phyloP scores from a whole-genome alignment of 2,113 vertebrate species.

The Chunga burmeisteri region DNA sequence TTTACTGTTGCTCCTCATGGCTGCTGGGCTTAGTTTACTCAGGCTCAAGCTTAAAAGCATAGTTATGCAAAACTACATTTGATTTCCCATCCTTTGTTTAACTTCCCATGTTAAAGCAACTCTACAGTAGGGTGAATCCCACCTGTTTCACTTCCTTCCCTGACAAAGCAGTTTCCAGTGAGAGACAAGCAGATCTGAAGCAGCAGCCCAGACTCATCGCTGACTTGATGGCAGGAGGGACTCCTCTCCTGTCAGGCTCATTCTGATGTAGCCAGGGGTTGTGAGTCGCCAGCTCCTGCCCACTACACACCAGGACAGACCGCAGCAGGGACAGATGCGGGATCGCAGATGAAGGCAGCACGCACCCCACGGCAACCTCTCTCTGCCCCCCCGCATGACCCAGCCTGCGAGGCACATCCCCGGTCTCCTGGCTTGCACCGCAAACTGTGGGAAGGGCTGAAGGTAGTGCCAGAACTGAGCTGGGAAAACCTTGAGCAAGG shows the following conservation, averaged over 20 bases:
- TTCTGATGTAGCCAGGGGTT: fast-evolving
- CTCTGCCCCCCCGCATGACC: fast-evolving
- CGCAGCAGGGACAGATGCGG: too few relatives aligned
- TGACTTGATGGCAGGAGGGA: too few relatives aligned
- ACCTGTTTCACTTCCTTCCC: neutral
- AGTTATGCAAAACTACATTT: neutral
- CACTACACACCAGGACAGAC: neutral
- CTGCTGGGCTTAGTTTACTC: neutral
- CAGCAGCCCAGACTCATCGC: neutral
- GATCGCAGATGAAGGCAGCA: neutral
- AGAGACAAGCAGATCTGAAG: neutral
- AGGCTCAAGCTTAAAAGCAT: neutral
- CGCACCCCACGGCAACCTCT: fast-evolving
- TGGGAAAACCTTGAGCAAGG: neutral
- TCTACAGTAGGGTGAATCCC: fast-evolving
- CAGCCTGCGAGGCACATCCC: neutral
- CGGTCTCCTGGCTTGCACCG: neutral
- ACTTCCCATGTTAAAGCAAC: neutral
- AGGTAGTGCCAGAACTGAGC: neutral
- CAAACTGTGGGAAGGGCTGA: neutral
- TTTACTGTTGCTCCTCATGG: neutral
- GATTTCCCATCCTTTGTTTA: neutral
- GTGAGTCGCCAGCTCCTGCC: neutral
- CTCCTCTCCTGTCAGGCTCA: neutral
- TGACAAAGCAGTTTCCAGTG: neutral